These are phyloP conservation scores for Melipona bicolor DNA, from an alignment of 2,888 invertebrate species.

Conservation along the genomic window DNA sequence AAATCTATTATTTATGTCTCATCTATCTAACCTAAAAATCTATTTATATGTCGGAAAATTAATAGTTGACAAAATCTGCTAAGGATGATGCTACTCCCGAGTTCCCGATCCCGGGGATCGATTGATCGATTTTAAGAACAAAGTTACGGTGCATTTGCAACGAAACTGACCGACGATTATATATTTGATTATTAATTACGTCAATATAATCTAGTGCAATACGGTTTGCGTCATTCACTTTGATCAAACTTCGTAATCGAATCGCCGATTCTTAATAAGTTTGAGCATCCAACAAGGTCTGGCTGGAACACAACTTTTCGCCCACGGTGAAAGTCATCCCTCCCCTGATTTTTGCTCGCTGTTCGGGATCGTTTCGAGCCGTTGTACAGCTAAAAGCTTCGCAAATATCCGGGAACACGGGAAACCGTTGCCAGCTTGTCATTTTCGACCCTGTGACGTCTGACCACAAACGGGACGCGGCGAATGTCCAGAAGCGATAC, in stretches of 20 bases:
- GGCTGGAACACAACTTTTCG: not conserved
- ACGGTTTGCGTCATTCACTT: too few species aligned
- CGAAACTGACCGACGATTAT: too few species aligned
- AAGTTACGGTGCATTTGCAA: too few species aligned
- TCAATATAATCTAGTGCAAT: too few species aligned
- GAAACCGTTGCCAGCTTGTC: slow-evolving; percentile 8
- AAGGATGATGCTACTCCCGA: too few species aligned
- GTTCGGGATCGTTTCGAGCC: not conserved
- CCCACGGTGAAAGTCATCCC: not conserved
- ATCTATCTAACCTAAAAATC: too few species aligned
- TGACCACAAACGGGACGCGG: slow-evolving; percentile 3
- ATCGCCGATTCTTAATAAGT: not conserved
- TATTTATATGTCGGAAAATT: too few species aligned
- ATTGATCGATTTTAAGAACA: too few species aligned
- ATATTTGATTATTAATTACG: too few species aligned
- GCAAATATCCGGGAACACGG: slow-evolving; percentile 21
- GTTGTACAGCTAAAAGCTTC: slow-evolving; percentile 14
- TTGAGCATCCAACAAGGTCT: not conserved
- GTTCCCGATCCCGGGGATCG: too few species aligned
- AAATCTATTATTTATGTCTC: too few species aligned
- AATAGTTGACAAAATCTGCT: too few species aligned
- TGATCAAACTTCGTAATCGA: not conserved
- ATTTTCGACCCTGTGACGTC: slow-evolving; percentile 11
- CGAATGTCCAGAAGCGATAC: slow-evolving; percentile 18
- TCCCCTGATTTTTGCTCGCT: not conserved